Percentiles rank a stretch among this genome's conserved stretches.
Conservation (phyloP, 2,113 vertebrate species). For the Eudyptes chrysolophus region DNA sequence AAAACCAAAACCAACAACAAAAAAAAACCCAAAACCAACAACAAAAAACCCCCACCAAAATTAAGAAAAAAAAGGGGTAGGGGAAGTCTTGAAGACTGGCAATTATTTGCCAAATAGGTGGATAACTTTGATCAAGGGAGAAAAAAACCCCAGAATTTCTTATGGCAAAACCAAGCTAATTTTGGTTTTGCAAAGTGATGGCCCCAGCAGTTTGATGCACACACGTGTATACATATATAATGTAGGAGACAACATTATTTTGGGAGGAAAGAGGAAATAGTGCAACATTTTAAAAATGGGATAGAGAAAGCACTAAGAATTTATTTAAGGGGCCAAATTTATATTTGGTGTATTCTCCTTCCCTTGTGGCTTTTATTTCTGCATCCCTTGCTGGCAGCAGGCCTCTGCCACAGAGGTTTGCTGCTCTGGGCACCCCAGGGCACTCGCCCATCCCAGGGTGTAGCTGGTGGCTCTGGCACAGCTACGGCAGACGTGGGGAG, state of each 20-base stretch:
- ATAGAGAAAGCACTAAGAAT: background rate
- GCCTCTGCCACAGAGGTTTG: background rate
- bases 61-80: background rate
- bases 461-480: background rate
- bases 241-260: fast-evolving
- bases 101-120: background rate
- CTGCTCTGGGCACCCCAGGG: background rate
- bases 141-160: background rate
- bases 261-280: background rate
- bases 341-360: background rate
- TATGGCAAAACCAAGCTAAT: background rate
- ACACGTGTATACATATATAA: fast-evolving
- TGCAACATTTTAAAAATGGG: background rate
- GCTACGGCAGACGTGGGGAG: background rate
- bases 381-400: background rate
- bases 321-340: background rate
- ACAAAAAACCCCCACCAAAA: fast-evolving
- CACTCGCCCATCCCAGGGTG: fast-evolving
- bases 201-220: background rate
- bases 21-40: background rate
- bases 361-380: background rate
- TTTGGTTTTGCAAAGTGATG: background rate
- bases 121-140: background rate
- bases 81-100: background rate
- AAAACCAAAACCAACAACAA: background rate